These are phyloP conservation scores for Otus scops DNA, from an alignment of 2,797 vertebrate species.

Conservation along the genomic window DNA sequence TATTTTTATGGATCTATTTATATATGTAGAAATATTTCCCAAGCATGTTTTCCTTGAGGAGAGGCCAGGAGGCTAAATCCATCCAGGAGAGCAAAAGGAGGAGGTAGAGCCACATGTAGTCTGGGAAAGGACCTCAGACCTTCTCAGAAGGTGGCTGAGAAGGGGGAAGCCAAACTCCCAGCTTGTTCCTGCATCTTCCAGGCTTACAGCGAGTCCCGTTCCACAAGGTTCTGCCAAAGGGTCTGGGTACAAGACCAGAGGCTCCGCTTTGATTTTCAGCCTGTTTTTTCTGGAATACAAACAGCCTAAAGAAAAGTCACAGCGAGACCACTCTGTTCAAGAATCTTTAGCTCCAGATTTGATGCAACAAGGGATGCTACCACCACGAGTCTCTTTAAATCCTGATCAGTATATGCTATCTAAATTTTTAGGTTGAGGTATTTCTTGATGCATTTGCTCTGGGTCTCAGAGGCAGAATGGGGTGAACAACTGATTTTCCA, in stretches of 20 bases:
- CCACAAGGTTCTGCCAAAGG: neutral
- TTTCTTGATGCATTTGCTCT: neutral
- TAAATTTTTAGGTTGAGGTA: neutral
- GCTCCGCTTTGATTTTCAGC: neutral
- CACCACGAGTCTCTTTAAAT: neutral
- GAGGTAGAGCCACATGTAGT: neutral
- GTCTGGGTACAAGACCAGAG: neutral
- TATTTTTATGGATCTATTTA: neutral
- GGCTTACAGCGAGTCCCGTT: accelerated
- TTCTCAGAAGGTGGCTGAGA: neutral
- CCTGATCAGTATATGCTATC: too few species aligned
- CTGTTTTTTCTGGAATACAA: neutral
- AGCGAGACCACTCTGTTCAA: neutral
- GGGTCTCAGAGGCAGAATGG: neutral
- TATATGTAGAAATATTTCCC: neutral
- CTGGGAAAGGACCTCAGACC: neutral
- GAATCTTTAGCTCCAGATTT: neutral
- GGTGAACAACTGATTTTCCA: neutral
- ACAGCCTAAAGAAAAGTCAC: neutral
- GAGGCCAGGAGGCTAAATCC: neutral
- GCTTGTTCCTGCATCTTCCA: neutral
- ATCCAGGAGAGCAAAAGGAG: neutral
- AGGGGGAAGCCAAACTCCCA: neutral
- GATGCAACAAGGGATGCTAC: neutral
- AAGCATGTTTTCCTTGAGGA: neutral